phyloP scores from a whole-genome alignment of 2,113 vertebrate species.

The Anas platyrhynchos region DNA sequence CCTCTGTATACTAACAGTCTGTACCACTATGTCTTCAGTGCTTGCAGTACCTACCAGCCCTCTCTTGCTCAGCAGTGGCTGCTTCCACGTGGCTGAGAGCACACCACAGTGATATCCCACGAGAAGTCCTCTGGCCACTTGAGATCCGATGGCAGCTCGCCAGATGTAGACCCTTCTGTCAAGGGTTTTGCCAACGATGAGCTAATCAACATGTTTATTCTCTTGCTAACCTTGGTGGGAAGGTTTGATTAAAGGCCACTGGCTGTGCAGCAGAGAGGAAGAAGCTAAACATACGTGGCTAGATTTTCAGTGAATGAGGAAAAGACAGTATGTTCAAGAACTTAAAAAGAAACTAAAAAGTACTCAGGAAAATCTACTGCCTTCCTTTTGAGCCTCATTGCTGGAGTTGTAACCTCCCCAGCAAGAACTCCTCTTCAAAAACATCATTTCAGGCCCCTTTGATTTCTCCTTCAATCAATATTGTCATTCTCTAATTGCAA shows the following conservation, averaged over 20 bases:
- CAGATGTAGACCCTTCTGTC: neutral
- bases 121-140: neutral
- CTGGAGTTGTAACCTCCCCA: neutral
- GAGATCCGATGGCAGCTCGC: neutral
- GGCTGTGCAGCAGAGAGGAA: neutral
- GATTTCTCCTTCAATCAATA: neutral
- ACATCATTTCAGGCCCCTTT: neutral
- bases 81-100: neutral
- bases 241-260: neutral
- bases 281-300: neutral
- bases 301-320: neutral
- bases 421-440: neutral
- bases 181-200: neutral
- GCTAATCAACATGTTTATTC: neutral
- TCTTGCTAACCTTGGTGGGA: neutral
- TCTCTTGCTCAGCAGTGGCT: neutral
- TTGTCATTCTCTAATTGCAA: neutral
- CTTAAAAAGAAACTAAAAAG: neutral
- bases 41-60: neutral
- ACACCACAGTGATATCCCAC: neutral
- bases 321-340: neutral
- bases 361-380: neutral
- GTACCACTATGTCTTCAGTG: neutral
- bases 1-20: neutral
- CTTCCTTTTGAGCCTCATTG: neutral